Base-by-base conservation (phyloP, 2,888 invertebrate genomes). In the Thyatira batis region DNA sequence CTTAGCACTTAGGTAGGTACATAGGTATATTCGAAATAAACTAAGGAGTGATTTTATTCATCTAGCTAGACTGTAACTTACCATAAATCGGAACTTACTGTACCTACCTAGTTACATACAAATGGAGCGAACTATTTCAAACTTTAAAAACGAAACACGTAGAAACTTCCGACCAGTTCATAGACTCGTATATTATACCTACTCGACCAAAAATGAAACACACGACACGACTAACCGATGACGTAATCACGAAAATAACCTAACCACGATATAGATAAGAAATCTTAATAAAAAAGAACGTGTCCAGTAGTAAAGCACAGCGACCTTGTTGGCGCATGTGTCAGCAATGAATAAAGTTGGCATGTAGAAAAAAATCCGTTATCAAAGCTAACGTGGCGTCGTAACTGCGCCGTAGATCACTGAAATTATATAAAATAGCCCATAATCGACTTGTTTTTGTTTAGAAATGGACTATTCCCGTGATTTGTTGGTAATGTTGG, bases 391-490 rank as follows among this genome's bases (percentile, higher is more conserved):
- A 76, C 73, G 65, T 58, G 76, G 73, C 76, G 68, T 71, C 74
- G 69, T 77, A 84, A 86, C 76, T 70, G 75, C 69, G 69, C 76
- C 85, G 72, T 90, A 87, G 71, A 83, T 90, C 86, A 89, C 69
- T 75, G 69, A 81, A 87, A 90, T 88, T 84, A 85, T 81, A 84
- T 78, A 62, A 78, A 89, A 90, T 84, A 76, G 82, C 72, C 86
- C 82, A 89, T 91, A 89, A 90, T 85, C 82, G 82, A 81, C 84
- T 87, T 89, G 90, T 89, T 87, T 85, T 85, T 87, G 78, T 85
- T 87, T 87, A 84, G 80, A 69, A 84, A 85, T 84, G 72, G 83
- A 75, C 87, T 80, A 85, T 90, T 86, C 74, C 68, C 67, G 75
- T 89, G 87, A 91, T 90, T 89, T 90, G 85, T 89, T 66, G 81